A percentile compares a stretch with the other conserved stretches of the same genome.
Conservation (phyloP, 2,113 vertebrate genomes). For the human region GRCh38 chr5:68987001-68987500, state of each 20-base stretch:
- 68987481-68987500: slow-evolving; percentile 5
- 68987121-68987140: background rate
- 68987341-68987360: background rate
- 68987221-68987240: background rate
- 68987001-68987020: background rate
- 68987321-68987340: background rate
- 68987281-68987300: background rate
- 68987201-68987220: background rate
- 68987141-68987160: background rate
- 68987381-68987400: background rate
- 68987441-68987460: background rate
- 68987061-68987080: background rate
- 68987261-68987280: background rate
- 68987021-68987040: background rate
- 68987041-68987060: background rate
- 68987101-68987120: background rate
- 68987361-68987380: background rate
- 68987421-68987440: background rate
- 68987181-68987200: background rate
- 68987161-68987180: background rate
- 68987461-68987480: background rate
- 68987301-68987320: background rate
- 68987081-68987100: background rate
- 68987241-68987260: background rate
- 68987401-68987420: background rate